phyloP scores from a whole-genome alignment of 2,888 invertebrate species.

The Barypeithes pellucidus region DNA sequence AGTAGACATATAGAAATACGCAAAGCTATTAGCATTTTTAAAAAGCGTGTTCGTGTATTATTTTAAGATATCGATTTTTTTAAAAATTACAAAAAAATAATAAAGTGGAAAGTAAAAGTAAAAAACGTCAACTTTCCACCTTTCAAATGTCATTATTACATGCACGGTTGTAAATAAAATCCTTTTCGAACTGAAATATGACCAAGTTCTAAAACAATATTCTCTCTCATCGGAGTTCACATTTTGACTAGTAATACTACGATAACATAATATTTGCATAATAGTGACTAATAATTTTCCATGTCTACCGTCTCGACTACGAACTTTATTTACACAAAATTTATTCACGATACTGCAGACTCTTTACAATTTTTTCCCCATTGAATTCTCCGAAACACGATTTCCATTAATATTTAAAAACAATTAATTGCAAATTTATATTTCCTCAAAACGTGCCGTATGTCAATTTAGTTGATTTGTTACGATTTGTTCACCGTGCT shows the following conservation, averaged over 20 bases:
- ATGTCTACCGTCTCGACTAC: neutral
- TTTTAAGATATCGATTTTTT: too few relatives aligned
- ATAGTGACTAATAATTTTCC: slow-evolving; percentile 10
- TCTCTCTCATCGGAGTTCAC: neutral
- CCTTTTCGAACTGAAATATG: too few relatives aligned
- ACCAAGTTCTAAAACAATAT: too few relatives aligned
- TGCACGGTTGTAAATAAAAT: too few relatives aligned
- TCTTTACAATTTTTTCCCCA: slow-evolving; percentile 33
- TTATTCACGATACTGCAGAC: neutral
- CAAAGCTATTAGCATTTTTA: too few relatives aligned
- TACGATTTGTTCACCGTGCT: slow-evolving; percentile 45
- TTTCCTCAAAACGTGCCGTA: slow-evolving; percentile 61
- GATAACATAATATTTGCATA: slow-evolving; percentile 16
- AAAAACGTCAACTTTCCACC: too few relatives aligned
- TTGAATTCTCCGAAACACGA: slow-evolving; percentile 42
- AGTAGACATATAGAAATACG: too few relatives aligned
- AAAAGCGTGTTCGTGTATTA: too few relatives aligned
- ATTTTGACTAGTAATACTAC: neutral
- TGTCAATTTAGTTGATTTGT: slow-evolving; percentile 58
- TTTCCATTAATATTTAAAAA: slow-evolving; percentile 53
- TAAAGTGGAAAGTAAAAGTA: too few relatives aligned
- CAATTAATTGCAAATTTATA: slow-evolving; percentile 61
- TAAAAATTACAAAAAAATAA: too few relatives aligned
- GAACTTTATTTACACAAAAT: slow-evolving; percentile 1
- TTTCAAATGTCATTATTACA: too few relatives aligned